Percentiles rank a stretch among this genome's conserved stretches.
phyloP scores from a whole-genome alignment of 2,797 vertebrate genomes.

The Adrianichthys oophorus region DNA sequence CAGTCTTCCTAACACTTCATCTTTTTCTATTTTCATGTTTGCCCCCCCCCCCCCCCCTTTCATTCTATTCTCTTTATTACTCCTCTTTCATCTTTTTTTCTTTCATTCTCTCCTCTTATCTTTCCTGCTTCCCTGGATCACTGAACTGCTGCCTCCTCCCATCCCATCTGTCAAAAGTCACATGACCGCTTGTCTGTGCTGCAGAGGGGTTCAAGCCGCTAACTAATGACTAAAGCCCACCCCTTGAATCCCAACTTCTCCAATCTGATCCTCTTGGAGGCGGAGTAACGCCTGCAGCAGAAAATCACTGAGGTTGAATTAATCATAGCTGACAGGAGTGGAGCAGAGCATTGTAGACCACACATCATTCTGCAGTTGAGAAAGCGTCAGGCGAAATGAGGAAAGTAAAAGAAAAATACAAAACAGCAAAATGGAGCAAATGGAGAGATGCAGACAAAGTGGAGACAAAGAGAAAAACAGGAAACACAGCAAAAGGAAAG shows the following conservation, averaged over 20 bases:
- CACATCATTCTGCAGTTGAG: constrained; percentile 34
- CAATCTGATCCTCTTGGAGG: constrained; percentile 45
- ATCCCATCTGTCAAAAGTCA: constrained; percentile 71
- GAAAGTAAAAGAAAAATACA: not conserved
- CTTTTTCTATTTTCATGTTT: not conserved
- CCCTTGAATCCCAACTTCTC: constrained; percentile 34
- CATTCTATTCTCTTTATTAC: not conserved
- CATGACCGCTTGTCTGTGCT: constrained; percentile 58
- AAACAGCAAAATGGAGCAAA: not conserved
- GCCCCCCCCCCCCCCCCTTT: not conserved
- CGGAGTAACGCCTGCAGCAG: constrained; percentile 60
- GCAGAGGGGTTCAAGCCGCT: constrained; percentile 51
- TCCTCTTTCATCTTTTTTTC: not conserved
- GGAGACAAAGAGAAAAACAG: constrained; percentile 1
- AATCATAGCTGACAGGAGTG: constrained; percentile 69
- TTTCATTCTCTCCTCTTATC: not conserved
- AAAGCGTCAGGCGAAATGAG: not conserved
- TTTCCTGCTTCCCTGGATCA: constrained; percentile 24
- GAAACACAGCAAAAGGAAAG: not conserved
- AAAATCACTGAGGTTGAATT: constrained; percentile 71
- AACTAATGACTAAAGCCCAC: constrained; percentile 53
- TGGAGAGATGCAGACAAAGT: not conserved
- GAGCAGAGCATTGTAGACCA: constrained; percentile 68
- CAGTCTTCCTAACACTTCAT: not conserved
- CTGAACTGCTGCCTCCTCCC: constrained; percentile 48